These are phyloP conservation scores for Lerista edwardsae DNA, from an alignment of 2,797 vertebrate genomes.

Conservation along the genomic window DNA sequence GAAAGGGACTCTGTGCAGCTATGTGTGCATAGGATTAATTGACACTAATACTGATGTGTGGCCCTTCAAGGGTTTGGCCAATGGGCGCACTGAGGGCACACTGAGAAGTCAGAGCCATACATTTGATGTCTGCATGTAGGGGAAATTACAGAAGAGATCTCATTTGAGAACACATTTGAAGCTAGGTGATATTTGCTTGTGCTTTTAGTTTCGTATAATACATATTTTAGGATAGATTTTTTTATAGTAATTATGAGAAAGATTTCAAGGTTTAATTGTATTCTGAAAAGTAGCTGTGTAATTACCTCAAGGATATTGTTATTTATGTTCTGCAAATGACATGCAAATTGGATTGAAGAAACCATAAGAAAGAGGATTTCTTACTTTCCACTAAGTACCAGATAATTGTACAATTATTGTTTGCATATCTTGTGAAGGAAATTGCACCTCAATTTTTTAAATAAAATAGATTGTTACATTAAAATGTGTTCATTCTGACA, in stretches of 20 bases:
- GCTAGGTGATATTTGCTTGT: neutral
- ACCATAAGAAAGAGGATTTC: constrained; percentile 30
- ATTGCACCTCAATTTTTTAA: constrained; percentile 18
- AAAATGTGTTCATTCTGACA: constrained; percentile 18
- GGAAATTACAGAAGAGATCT: neutral
- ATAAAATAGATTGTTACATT: neutral
- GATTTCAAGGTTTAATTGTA: constrained; percentile 8
- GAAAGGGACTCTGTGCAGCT: too few relatives aligned
- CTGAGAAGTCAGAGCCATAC: too few relatives aligned
- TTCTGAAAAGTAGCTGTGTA: constrained; percentile 44
- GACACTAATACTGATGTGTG: too few relatives aligned
- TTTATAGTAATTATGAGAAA: neutral
- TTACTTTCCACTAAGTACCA: constrained; percentile 29
- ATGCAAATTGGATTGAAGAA: constrained; percentile 29
- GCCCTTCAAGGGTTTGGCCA: too few relatives aligned
- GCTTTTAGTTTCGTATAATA: neutral
- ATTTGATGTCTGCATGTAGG: too few relatives aligned
- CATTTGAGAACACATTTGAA: neutral
- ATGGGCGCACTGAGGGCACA: too few relatives aligned
- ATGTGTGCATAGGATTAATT: too few relatives aligned
- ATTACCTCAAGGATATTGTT: constrained; percentile 39
- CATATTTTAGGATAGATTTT: neutral
- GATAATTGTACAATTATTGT: constrained; percentile 50
- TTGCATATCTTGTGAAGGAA: constrained; percentile 38
- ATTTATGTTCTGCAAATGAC: constrained; percentile 47